These are phyloP conservation scores for Lithobates sylvaticus DNA, from an alignment of 2,797 vertebrate species.

Conservation along the genomic window DNA sequence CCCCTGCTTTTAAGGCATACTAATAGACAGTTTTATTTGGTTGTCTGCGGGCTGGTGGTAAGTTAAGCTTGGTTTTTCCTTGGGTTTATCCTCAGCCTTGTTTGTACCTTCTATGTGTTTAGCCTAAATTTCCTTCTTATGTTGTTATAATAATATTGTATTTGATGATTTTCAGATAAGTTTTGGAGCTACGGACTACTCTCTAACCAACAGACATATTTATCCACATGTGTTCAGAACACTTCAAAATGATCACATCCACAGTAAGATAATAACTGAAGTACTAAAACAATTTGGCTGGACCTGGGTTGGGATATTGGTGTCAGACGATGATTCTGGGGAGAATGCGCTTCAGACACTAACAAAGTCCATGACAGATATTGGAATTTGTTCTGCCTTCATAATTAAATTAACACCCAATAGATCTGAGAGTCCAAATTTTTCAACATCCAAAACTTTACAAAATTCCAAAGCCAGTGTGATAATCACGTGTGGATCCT, in stretches of 20 bases:
- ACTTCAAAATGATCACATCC: not conserved
- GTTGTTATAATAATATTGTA: not conserved
- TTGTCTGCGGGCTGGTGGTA: too few species aligned
- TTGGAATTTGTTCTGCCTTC: not conserved
- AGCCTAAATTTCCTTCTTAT: too few species aligned
- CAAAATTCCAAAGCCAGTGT: not conserved
- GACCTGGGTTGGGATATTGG: conserved; percentile 7
- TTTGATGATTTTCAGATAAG: not conserved
- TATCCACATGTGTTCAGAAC: not conserved
- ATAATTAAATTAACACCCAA: not conserved
- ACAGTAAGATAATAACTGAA: not conserved
- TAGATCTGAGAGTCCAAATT: not conserved
- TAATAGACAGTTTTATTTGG: too few species aligned
- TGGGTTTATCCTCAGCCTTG: too few species aligned
- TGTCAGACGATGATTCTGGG: not conserved
- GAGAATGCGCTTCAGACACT: not conserved
- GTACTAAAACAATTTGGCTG: not conserved
- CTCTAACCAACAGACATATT: not conserved
- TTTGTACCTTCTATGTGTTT: too few species aligned
- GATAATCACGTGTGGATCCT: not conserved
- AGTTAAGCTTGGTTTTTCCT: too few species aligned
- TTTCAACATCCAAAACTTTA: too few species aligned
- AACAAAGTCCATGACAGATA: not conserved
- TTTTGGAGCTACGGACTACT: not conserved
- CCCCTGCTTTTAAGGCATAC: too few species aligned